Evolutionary conservation across 2,888 invertebrate species (phyloP), one percentile per base, ranked within the genome.

Genomic region (Ormia ochracea): DNA sequence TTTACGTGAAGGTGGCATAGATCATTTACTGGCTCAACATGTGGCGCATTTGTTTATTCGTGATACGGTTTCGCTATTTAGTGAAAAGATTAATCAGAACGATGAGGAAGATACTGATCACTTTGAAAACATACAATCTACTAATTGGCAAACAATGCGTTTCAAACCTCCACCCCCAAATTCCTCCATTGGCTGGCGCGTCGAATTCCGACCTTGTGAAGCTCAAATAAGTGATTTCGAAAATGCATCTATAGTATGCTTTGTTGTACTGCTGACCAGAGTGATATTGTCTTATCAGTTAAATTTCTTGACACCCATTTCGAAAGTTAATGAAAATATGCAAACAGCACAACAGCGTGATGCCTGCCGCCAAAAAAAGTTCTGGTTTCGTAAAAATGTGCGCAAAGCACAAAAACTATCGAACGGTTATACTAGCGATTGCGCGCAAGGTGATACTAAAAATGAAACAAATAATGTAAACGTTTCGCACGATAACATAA

Each of bases 101-200:
- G 98, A 99, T 89, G 90, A 92, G 41, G 94, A 95, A 84, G 98
- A 98, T 86, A 96, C 96, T 0, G 99, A 99, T 90, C 99, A 99
- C 90, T 99, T 99, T 91, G 99, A 99, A 96, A 99, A 98, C 89
- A 98, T 99, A 84, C 98, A 99, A 89, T 98, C 98, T 0, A 99
- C 98, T 33, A 99, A 99, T 91, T 99, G 99, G 99, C 98, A 98
- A 91, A 98, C 98, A 31, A 98, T 99, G 98, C 92, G 98, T 48
- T 99, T 99, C 91, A 99, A 99, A 91, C 98, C 98, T 33, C 98
- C 99, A 50, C 98, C 98, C 21, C 98, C 98, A 0, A 94, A 97
- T 88, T 96, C 97, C 7, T 92, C 96, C 59, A 99, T 99, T 86
- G 99, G 99, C 33, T 99, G 99, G 99, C 93, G 99, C 83, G 99